Conservation (phyloP, 1,140 invertebrate species). For the Aleiodes sp. region DNA sequence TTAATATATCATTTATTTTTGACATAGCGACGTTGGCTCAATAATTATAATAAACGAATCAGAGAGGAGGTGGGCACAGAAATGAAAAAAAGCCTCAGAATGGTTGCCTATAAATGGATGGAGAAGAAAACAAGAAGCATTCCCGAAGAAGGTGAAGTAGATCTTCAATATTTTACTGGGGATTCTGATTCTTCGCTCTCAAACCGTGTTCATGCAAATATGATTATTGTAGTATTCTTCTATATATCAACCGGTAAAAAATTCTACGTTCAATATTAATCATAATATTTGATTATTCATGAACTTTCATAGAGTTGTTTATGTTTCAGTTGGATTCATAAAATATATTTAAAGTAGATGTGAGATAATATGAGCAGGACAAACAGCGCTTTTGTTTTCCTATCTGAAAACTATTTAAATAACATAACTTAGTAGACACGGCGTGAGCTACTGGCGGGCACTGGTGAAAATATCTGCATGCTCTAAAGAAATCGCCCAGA, state of each 20-base stretch:
- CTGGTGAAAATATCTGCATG: too few species aligned
- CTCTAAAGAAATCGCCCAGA: too few species aligned
- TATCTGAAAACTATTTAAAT: too few species aligned
- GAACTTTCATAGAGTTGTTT: too few species aligned
- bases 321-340: not conserved
- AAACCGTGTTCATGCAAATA: constrained; percentile 24
- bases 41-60: constrained; percentile 80
- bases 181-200: constrained; percentile 32
- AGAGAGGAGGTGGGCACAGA: constrained; percentile 75
- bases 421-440: too few species aligned
- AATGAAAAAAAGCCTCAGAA: constrained; percentile 73
- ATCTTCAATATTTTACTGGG: constrained; percentile 42
- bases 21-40: constrained; percentile 79
- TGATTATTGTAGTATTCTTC: constrained; percentile 32
- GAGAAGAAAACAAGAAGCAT: constrained; percentile 78
- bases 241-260: constrained; percentile 32
- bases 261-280: not conserved
- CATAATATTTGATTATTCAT: not conserved
- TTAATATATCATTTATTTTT: constrained; percentile 19
- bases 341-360: too few species aligned
- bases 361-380: too few species aligned
- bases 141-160: constrained; percentile 62
- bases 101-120: constrained; percentile 82
- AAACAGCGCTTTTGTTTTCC: too few species aligned
- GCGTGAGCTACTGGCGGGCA: too few species aligned